Evolutionary conservation across 2,113 vertebrate genomes (phyloP).

Genomic region (Pelvicachromis taeniatus): DNA sequence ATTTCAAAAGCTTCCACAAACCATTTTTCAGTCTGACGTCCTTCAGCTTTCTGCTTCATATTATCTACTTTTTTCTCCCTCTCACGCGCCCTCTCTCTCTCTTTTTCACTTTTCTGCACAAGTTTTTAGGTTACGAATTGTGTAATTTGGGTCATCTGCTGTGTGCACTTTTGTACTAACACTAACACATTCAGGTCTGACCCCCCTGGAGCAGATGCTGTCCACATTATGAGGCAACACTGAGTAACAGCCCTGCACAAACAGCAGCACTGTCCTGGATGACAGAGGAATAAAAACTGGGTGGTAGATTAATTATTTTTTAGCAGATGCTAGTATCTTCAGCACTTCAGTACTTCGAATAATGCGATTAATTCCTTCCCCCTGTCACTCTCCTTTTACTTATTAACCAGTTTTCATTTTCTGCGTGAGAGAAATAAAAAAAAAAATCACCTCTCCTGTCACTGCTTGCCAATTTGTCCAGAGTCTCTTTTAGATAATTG

Average conservation of each 20-base stretch:
- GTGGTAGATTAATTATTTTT: background rate
- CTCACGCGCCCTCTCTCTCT: background rate
- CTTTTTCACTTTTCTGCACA: background rate
- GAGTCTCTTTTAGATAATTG: background rate
- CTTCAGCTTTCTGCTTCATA: background rate
- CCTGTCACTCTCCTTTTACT: background rate
- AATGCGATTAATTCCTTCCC: background rate
- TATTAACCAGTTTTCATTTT: background rate
- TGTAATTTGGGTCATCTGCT: background rate
- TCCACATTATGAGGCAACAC: constrained; percentile 16
- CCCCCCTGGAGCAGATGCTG: background rate
- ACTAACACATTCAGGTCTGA: background rate
- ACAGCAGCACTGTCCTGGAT: background rate
- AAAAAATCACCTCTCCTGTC: background rate
- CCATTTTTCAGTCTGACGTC: background rate
- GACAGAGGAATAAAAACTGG: background rate
- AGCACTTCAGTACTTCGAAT: background rate
- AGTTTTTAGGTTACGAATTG: background rate
- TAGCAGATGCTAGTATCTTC: background rate
- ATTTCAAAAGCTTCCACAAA: background rate
- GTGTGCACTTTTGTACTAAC: background rate
- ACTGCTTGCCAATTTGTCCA: background rate
- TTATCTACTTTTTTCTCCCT: background rate
- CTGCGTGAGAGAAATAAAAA: fast-evolving
- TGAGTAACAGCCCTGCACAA: background rate